Evolutionary conservation across 2,888 invertebrate genomes (phyloP), one percentile per base, ranked within the genome.

Genomic region (Melitaea athalia): DNA sequence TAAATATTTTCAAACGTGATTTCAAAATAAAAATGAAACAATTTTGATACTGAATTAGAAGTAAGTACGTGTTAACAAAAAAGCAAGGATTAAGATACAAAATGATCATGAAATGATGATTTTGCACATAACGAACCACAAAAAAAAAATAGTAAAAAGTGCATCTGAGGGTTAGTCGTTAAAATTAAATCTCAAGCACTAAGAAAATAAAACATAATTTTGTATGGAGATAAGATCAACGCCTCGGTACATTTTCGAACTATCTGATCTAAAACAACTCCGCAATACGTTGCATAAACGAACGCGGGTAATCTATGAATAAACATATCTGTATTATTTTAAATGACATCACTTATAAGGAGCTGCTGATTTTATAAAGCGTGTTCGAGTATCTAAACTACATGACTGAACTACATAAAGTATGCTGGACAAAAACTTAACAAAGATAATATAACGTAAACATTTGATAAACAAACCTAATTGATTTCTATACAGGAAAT

Each of bases 241-340:
- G 4, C 8, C 17, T 17, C 6, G 15, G 33, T 8, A 52, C 8
- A 53, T 14, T 63, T 24, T 10, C 24, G 33, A 14, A 7, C 49
- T 64, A 57, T 64, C 59, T 31, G 53, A 60, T 65, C 59, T 59
- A 61, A 64, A 42, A 67, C 64, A 63, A 63, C 69, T 64, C 67
- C 63, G 64, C 63, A 71, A 70, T 73, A 72, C 61, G 64, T 73
- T 73, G 74, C 70, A 72, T 68, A 72, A 72, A 68, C 53, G 66
- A 59, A 75, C 72, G 73, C 74, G 64, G 67, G 64, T 72, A 67
- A 67, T 59, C 71, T 69, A 79, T 79, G 80, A 78, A 82, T 82
- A 82, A 80, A 79, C 77, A 76, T 75, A 77, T 78, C 70, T 65
- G 74, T 76, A 77, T 79, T 78, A 76, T 76, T 79, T 80, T 74